phyloP scores from a whole-genome alignment of 2,888 invertebrate species.

The Notodonta ziczac region DNA sequence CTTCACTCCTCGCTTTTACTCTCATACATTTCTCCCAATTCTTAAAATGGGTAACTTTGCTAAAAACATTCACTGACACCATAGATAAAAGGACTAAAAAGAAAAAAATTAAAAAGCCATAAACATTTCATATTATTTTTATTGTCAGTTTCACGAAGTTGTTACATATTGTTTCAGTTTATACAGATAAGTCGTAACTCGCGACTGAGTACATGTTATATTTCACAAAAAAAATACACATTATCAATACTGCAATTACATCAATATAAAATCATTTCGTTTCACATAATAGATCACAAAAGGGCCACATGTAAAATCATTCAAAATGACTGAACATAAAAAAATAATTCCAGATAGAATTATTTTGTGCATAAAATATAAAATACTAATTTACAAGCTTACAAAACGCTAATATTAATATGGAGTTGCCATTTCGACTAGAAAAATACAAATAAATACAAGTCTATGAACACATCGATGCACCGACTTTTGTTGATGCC shows the following conservation, averaged over 20 bases:
- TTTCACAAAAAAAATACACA: conserved; percentile 29
- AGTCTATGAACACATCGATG: conserved; percentile 35
- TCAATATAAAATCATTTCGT: conserved; percentile 21
- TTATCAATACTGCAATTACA: conserved; percentile 37
- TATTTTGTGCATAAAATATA: conserved; percentile 45
- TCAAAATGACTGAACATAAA: conserved; percentile 33
- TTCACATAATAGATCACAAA: conserved; percentile 38
- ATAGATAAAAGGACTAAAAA: no score
- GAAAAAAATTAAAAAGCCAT: conserved; percentile 10
- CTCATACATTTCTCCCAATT: no score
- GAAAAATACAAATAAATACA: conserved; percentile 47
- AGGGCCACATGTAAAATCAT: conserved; percentile 35
- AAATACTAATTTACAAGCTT: conserved; percentile 33
- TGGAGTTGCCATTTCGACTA: conserved; percentile 61
- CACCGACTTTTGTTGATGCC: conserved; percentile 12
- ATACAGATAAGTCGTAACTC: conserved; percentile 9
- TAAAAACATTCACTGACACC: no score
- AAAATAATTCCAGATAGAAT: conserved; percentile 19
- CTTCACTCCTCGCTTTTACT: no score
- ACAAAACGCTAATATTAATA: conserved; percentile 36
- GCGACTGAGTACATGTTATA: conserved; percentile 1
- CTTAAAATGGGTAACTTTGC: no score
- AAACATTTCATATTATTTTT: conserved; percentile 43
- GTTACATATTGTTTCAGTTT: conserved; percentile 25
- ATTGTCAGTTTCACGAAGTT: conserved; percentile 51